Base-by-base conservation (phyloP, 1,140 invertebrate genomes). In the Aleiodes sp. region DNA sequence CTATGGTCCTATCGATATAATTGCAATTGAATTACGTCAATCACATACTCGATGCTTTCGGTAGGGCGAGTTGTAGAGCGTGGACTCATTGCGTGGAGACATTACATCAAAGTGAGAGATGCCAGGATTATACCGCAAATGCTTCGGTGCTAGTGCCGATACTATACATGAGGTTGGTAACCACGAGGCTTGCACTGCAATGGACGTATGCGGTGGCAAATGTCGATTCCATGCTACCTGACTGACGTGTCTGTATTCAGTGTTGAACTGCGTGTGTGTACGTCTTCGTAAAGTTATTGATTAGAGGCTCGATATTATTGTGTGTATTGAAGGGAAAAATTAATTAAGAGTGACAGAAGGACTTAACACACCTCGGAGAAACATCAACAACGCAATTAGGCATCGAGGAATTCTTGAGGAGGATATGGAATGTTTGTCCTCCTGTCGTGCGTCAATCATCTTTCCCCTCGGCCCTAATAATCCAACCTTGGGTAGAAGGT, bases 161-260 rank as follows among this genome's bases (percentile, higher is more conserved):
- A 52, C 46, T 52, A 52, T 52, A 52, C 19, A 52, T 19, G 46
- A 52, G 46, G 16, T 21, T 52, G 46, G n/a, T 10, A 9, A 52
- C 46, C 46, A 52, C 46, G 19, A 52, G 46, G 19, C 39, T 16
- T 21, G 21, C 46, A 24, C 46, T 52, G 46, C 46, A 52, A 52
- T 52, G 46, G 46, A 52, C 46, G 46, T 52, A 52, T 52, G 46
- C 46, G 46, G 46, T 52, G 46, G 46, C 46, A 52, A 52, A 52
- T 52, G 46, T 52, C 46, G 46, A 52, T 52, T 52, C 21, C 46
- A 52, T 24, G 46, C 46, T 52, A n/a, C 26, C 46, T 52, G 46
- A 52, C 46, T 52, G 46, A 52, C 21, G 46, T 52, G 46, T 52
- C 26, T 21, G 46, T 52, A 16, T 52, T 16, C 46, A 21, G 46